phyloP scores from a whole-genome alignment of 2,888 invertebrate genomes.

The Oxystoma pomonae region DNA sequence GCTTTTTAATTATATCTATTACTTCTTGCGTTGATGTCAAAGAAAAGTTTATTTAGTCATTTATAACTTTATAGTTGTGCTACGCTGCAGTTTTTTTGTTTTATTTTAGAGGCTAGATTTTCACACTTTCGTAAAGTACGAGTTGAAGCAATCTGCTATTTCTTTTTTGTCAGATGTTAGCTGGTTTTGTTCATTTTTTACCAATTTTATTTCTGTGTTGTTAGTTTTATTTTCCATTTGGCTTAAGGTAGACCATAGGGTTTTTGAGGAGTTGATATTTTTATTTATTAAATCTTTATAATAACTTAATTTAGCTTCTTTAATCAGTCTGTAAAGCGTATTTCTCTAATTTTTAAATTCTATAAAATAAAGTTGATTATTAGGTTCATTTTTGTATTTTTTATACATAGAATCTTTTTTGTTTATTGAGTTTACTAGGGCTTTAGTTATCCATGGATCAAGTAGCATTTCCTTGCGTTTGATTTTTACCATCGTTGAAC shows the following conservation, averaged over 20 bases:
- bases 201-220: not conserved
- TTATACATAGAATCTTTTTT: constrained; percentile 2
- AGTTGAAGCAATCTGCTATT: no score
- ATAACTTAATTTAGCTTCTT: not conserved
- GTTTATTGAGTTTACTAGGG: constrained; percentile 1
- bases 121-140: no score
- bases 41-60: no score
- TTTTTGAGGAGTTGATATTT: not conserved
- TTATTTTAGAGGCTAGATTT: no score
- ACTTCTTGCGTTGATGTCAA: no score
- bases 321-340: not conserved
- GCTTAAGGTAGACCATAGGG: not conserved
- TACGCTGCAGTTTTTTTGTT: no score
- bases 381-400: constrained; percentile 3
- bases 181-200: no score
- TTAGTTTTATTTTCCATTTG: not conserved
- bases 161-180: no score
- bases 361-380: not conserved
- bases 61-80: no score
- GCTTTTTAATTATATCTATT: no score
- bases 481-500: not conserved
- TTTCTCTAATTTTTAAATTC: constrained; percentile 5
- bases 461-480: not conserved
- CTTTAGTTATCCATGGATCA: constrained; percentile 5
- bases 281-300: not conserved